Percentiles rank a stretch among this genome's conserved stretches.
phyloP scores from a whole-genome alignment of 1,140 invertebrate genomes.

The Metaphire vulgaris region DNA sequence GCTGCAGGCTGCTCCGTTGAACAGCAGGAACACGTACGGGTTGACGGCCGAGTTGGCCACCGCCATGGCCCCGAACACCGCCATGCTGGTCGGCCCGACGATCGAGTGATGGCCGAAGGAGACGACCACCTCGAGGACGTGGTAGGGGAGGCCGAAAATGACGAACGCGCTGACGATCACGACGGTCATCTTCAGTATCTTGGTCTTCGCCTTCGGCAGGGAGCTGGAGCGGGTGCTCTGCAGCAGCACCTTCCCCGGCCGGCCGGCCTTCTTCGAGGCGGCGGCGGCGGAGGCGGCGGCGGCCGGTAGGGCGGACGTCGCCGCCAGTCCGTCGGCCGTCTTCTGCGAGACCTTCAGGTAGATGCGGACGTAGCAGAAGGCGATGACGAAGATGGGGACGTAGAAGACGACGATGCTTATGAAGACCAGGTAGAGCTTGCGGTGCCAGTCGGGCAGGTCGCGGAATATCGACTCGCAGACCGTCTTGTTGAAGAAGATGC shows the following conservation, averaged over 20 bases:
- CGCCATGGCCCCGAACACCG: slow-evolving; percentile 42
- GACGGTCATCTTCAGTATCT: slow-evolving; percentile 52
- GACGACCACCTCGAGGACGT: slow-evolving; percentile 49
- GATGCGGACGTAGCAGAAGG: slow-evolving; percentile 43
- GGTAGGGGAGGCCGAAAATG: slow-evolving; percentile 47
- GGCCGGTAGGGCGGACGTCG: not conserved
- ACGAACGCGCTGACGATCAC: slow-evolving; percentile 48
- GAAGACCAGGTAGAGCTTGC: slow-evolving; percentile 45
- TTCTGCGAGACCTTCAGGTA: slow-evolving; percentile 49
- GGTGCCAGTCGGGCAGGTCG: slow-evolving; percentile 34
- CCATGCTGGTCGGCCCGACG: slow-evolving; percentile 35
- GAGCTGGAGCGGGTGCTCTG: slow-evolving; percentile 43
- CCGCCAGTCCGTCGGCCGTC: slow-evolving; percentile 31
- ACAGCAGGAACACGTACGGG: slow-evolving; percentile 47
- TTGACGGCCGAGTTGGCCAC: slow-evolving; percentile 47
- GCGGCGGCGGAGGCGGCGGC: not conserved
- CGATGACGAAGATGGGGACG: slow-evolving; percentile 43
- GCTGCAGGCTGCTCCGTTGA: slow-evolving; percentile 37
- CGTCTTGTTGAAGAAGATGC: slow-evolving; percentile 27
- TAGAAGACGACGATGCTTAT: slow-evolving; percentile 42
- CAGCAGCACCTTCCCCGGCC: not conserved
- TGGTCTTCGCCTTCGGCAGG: slow-evolving; percentile 49
- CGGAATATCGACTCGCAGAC: slow-evolving; percentile 45
- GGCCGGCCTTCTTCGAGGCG: not conserved
- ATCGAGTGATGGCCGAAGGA: slow-evolving; percentile 41